Evolutionary conservation across 2,797 vertebrate genomes (phyloP), one percentile per base, ranked within the genome.

Genomic region (Melanotaenia maccullochi): DNA sequence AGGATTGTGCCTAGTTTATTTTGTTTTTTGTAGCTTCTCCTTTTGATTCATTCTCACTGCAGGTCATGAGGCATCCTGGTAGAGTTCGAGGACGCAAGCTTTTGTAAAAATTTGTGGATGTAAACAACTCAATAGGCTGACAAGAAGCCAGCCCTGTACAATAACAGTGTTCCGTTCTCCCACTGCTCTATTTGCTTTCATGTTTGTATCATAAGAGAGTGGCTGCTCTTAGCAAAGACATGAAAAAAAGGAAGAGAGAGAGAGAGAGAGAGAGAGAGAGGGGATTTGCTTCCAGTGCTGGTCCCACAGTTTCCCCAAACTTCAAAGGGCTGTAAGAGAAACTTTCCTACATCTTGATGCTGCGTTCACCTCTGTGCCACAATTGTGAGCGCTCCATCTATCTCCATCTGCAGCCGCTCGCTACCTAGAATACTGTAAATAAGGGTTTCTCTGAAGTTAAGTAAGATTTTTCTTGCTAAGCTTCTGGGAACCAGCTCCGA

Each of bases 101-200:
- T 87, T 87, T 76, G 79, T 87, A 82, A 77, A 81, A 83, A 83
- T 74, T 38, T 65, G 68, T 69, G 60, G 84, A 87, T 81, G 87
- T 89, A 92, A 92, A 91, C 89, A 90, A 85, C 84, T 87, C 77
- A 72, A 85, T 79, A 49, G 60, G 44, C 78, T 82, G 89, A 92
- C 75, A 90, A 85, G 84, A 80, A 64, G 49, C 67, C 64, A 36
- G 65, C 70, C 81, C 67, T 58, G 68, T 73, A 75, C 78, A 83
- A 81, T 86, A 88, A 71, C 73, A 69, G 72, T 36, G 63, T 33
- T 76, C 66, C 32, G 40, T 81, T 81, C 76, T 85, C 80, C 76
- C 60, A 57, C 38, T 56, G 77, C 84, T 85, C 71, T 57, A 57
- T 87, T 84, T 78, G 75, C 92, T 93, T 93, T 90, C 86, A 90